A percentile compares a stretch with the other conserved stretches of the same genome.
phyloP scores from a whole-genome alignment of 2,888 invertebrate species.

The Allygus modestus region DNA sequence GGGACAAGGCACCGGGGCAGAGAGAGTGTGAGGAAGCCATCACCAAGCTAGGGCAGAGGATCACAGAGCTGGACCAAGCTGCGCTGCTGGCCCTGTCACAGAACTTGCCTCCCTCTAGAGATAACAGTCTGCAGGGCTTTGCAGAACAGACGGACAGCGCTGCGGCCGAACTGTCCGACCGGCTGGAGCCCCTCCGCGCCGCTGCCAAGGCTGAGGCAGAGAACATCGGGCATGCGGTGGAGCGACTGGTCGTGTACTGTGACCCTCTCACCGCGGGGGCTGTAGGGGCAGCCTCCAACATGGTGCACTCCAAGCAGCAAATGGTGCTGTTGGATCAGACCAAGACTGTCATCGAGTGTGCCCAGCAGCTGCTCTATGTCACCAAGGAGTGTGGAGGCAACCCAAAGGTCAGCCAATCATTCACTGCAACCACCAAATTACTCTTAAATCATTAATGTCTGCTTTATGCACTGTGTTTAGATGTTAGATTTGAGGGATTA shows the following conservation, averaged over 20 bases:
- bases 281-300: slow-evolving; percentile 93
- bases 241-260: slow-evolving; percentile 82
- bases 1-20: slow-evolving; percentile 97
- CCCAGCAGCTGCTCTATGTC: slow-evolving; percentile 89
- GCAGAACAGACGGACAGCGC: slow-evolving; percentile 89
- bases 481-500: too few relatives aligned
- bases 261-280: slow-evolving; percentile 91
- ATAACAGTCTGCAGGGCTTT: slow-evolving; percentile 85
- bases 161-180: slow-evolving; percentile 88
- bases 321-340: slow-evolving; percentile 92
- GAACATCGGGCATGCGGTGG: slow-evolving; percentile 90
- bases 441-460: not conserved
- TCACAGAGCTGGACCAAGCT: slow-evolving; percentile 91
- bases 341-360: slow-evolving; percentile 96
- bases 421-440: too few relatives aligned
- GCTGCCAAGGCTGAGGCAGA: slow-evolving; percentile 96
- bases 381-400: slow-evolving; percentile 96
- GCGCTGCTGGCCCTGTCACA: slow-evolving; percentile 93
- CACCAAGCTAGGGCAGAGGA: slow-evolving; percentile 85
- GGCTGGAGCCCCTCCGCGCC: slow-evolving; percentile 88
- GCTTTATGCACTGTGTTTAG: not conserved
- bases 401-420: slow-evolving; percentile 88
- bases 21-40: slow-evolving; percentile 93
- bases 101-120: slow-evolving; percentile 82
- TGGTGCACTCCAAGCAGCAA: slow-evolving; percentile 92